Percentiles rank a stretch among this genome's conserved stretches.
Conservation (phyloP, 1,140 invertebrate genomes). For the Orchestia grillus region DNA sequence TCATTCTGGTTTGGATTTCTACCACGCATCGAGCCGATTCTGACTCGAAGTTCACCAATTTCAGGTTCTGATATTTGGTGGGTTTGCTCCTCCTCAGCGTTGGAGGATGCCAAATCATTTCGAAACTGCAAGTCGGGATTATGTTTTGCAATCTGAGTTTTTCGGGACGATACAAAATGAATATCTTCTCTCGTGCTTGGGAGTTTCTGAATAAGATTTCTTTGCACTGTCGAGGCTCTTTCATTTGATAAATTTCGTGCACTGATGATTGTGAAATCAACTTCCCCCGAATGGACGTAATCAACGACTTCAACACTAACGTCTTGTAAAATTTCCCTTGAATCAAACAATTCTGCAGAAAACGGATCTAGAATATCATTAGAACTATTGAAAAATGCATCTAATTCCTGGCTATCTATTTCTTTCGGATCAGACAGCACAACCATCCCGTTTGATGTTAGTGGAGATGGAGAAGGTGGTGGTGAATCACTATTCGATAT, state of each 20-base stretch:
- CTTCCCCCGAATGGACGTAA: not conserved
- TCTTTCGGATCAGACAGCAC: not conserved
- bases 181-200: not conserved
- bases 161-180: not conserved
- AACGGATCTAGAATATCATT: not conserved
- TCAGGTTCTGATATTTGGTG: not conserved
- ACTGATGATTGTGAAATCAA: not conserved
- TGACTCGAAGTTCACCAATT: not conserved
- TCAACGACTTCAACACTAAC: conserved; percentile 8
- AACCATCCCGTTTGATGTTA: not conserved
- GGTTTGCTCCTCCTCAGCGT: not conserved
- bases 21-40: not conserved
- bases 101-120: not conserved
- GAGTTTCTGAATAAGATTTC: not conserved
- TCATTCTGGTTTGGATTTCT: not conserved
- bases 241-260: not conserved
- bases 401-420: not conserved
- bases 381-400: not conserved
- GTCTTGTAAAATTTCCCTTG: not conserved
- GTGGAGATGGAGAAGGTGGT: not conserved
- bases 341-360: conserved; percentile 25
- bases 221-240: not conserved
- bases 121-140: not conserved
- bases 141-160: not conserved
- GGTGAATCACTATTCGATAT: not conserved